Conservation (phyloP, 2,888 invertebrate species). For the Chrysomela aeneicollis region DNA sequence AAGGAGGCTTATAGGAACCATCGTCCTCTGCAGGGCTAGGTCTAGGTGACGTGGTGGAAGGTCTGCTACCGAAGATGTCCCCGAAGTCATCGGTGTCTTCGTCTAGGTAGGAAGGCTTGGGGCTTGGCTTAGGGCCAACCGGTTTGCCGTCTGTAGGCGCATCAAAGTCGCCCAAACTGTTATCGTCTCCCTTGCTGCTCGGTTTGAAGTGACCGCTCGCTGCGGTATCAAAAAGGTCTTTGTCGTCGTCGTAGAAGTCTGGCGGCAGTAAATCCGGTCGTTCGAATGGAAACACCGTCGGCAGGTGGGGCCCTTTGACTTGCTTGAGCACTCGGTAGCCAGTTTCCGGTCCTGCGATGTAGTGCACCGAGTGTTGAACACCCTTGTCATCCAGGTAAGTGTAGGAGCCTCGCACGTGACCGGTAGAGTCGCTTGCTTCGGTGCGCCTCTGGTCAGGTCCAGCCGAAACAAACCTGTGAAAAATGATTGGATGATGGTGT, state of each 20-base stretch:
- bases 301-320: constrained; percentile 72
- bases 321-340: constrained; percentile 79
- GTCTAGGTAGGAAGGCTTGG: constrained; percentile 18
- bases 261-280: constrained; percentile 63
- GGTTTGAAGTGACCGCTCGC: constrained; percentile 68
- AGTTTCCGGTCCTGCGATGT: constrained; percentile 81
- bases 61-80: constrained; percentile 27
- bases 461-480: constrained; percentile 72
- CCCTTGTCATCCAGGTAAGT: constrained; percentile 82
- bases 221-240: constrained; percentile 61
- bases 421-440: constrained; percentile 75
- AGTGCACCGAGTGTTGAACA: constrained; percentile 77
- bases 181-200: constrained; percentile 30
- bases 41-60: constrained; percentile 15
- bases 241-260: constrained; percentile 53
- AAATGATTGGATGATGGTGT: not conserved
- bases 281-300: constrained; percentile 66
- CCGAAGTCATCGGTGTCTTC: constrained; percentile 23
- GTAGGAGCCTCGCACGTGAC: constrained; percentile 78
- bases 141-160: not conserved
- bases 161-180: constrained; percentile 26
- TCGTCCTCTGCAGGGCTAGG: constrained; percentile 42
- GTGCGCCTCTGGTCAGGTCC: constrained; percentile 80
- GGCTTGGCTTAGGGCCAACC: not conserved
- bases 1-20: constrained; percentile 44